Percentiles rank a stretch among this genome's conserved stretches.
These are phyloP conservation scores for Medauroidea extradentata DNA, from an alignment of 1,140 invertebrate species.

Conservation along the genomic window DNA sequence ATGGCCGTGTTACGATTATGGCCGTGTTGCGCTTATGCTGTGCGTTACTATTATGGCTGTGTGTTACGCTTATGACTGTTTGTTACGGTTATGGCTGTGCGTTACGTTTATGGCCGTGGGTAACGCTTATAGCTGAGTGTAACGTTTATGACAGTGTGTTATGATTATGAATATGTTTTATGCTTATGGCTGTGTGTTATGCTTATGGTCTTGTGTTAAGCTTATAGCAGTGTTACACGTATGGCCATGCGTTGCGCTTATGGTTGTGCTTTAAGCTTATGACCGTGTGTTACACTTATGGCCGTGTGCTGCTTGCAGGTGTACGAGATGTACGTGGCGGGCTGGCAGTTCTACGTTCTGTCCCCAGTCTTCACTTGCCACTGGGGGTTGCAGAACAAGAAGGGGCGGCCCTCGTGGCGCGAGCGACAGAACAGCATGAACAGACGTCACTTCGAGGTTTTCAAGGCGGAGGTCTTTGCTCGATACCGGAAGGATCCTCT, in stretches of 20 bases:
- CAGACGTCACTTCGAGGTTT: constrained; percentile 73
- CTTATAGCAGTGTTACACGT: too few species aligned
- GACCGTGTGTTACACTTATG: neutral
- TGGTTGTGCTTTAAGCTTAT: too few species aligned
- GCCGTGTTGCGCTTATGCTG: constrained; percentile 86
- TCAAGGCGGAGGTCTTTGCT: constrained; percentile 78
- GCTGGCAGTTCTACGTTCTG: constrained; percentile 84
- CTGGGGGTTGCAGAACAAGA: constrained; percentile 78
- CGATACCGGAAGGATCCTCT: constrained; percentile 66
- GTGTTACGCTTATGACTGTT: too few species aligned
- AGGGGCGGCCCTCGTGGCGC: constrained; percentile 71
- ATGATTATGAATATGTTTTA: too few species aligned
- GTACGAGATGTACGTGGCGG: constrained; percentile 89
- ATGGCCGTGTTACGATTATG: constrained; percentile 93
- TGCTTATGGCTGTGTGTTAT: too few species aligned
- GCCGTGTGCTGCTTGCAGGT: constrained; percentile 68
- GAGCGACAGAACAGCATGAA: constrained; percentile 82
- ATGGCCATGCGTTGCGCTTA: too few species aligned
- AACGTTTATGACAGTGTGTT: too few species aligned
- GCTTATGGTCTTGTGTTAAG: too few species aligned
- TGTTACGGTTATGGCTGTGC: too few species aligned
- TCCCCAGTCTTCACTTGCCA: constrained; percentile 88
- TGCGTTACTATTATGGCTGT: constrained; percentile 82
- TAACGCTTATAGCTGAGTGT: too few species aligned
- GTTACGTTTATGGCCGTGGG: too few species aligned